These are phyloP conservation scores for Momotus momota DNA, from an alignment of 2,797 vertebrate species.

Conservation along the genomic window DNA sequence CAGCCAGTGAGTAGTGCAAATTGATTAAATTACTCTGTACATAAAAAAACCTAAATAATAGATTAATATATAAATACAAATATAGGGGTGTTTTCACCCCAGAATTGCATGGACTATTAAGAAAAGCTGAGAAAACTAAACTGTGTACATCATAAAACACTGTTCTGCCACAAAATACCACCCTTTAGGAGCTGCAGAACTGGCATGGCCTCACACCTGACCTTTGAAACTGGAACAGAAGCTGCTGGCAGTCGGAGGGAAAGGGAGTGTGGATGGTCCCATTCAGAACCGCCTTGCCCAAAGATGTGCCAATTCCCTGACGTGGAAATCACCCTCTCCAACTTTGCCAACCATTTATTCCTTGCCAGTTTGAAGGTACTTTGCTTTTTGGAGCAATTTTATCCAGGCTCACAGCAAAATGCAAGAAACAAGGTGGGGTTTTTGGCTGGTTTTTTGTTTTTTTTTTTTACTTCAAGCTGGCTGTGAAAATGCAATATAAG, in stretches of 20 bases:
- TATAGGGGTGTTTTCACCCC: neutral
- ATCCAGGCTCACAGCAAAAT: neutral
- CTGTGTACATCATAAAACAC: neutral
- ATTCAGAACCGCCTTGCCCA: neutral
- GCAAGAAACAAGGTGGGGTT: neutral
- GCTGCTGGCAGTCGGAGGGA: neutral
- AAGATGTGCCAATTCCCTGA: slow-evolving; percentile 46
- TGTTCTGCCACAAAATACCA: neutral
- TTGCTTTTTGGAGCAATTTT: slow-evolving; percentile 19
- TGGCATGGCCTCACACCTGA: neutral
- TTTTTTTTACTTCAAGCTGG: slow-evolving; percentile 14
- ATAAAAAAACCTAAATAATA: neutral
- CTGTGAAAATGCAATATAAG: slow-evolving; percentile 16
- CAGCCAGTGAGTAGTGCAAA: neutral
- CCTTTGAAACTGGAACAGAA: neutral
- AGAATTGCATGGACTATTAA: neutral
- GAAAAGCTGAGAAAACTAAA: neutral
- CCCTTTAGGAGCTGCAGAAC: neutral
- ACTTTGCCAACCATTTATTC: slow-evolving; percentile 62
- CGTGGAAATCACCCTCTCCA: neutral
- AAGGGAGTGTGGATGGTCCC: neutral
- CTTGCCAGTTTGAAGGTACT: slow-evolving; percentile 29
- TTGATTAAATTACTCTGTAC: neutral
- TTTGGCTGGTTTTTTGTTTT: neutral
- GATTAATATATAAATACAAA: neutral